Percentiles rank a stretch among this genome's conserved stretches.
Conservation (phyloP, 1,140 invertebrate species). For the Drosophila jambulina region DNA sequence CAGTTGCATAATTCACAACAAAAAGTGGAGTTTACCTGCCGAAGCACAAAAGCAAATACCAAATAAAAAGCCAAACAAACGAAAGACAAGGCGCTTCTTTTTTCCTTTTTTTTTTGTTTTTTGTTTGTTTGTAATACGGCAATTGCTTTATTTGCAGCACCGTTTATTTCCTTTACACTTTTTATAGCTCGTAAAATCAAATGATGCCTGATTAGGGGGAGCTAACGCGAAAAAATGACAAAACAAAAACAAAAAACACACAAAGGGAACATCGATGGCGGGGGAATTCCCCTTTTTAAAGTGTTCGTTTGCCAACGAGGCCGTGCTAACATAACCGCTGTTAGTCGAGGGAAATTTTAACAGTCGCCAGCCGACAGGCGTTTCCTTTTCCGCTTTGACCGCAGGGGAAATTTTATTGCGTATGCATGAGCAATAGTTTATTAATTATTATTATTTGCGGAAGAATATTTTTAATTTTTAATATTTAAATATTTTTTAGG, state of each 20-base stretch:
- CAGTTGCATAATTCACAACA: slow-evolving; percentile 62
- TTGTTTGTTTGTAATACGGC: slow-evolving; percentile 9
- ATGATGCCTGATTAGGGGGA: slow-evolving; percentile 45
- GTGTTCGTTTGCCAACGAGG: slow-evolving; percentile 5
- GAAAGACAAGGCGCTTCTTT: not conserved
- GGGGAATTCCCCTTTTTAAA: slow-evolving; percentile 26
- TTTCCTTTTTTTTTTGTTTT: not conserved
- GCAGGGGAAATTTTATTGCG: slow-evolving; percentile 6
- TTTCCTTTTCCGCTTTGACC: slow-evolving; percentile 14
- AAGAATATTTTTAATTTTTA: not conserved
- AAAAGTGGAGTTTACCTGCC: slow-evolving; percentile 27
- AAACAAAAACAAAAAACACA: slow-evolving; percentile 3
- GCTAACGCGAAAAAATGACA: slow-evolving; percentile 10
- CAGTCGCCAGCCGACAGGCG: slow-evolving; percentile 40
- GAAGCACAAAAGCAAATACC: slow-evolving; percentile 17
- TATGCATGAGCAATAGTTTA: not conserved
- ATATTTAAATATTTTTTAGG: not conserved
- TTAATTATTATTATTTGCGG: not conserved
- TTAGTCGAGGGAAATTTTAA: slow-evolving; percentile 65
- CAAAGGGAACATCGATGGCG: slow-evolving; percentile 2
- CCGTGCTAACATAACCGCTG: slow-evolving; percentile 22
- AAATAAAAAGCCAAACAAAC: slow-evolving; percentile 4
- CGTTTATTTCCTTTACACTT: slow-evolving; percentile 51
- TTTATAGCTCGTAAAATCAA: slow-evolving; percentile 60
- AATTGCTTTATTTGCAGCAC: slow-evolving; percentile 47